phyloP scores from a whole-genome alignment of 2,888 invertebrate genomes.

The Dasysyrphus albostriatus region DNA sequence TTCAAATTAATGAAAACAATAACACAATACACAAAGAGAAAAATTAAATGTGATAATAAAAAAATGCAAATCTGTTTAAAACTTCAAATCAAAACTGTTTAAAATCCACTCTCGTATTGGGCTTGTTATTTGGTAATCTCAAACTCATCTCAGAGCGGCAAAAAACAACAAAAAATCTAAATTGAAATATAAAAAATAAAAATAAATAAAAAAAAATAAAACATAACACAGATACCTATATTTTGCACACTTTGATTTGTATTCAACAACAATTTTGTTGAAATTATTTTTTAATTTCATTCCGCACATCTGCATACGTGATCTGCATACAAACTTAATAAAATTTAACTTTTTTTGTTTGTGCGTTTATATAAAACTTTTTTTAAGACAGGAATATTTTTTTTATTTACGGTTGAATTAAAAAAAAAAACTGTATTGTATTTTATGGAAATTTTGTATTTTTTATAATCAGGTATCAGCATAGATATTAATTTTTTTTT shows the following conservation, averaged over 20 bases:
- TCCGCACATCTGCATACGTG: slow-evolving; percentile 47
- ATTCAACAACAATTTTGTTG: slow-evolving; percentile 31
- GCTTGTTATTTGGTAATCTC: slow-evolving; percentile 6
- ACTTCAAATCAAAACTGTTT: not conserved
- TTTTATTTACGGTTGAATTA: slow-evolving; percentile 13
- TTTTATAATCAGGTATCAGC: not conserved
- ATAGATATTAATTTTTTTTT: slow-evolving; percentile 14
- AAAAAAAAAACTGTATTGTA: not conserved
- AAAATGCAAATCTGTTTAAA: slow-evolving; percentile 11
- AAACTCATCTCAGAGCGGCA: not conserved
- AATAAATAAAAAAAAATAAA: slow-evolving; percentile 7
- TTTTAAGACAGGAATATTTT: not conserved
- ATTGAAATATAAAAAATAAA: not conserved
- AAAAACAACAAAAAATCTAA: not conserved
- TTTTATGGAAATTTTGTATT: slow-evolving; percentile 28
- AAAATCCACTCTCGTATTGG: slow-evolving; percentile 23
- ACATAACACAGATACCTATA: slow-evolving; percentile 28
- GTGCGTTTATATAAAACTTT: slow-evolving; percentile 5
- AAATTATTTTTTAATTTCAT: slow-evolving; percentile 58
- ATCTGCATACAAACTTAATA: slow-evolving; percentile 28
- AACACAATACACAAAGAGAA: too few species aligned
- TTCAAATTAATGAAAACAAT: too few species aligned
- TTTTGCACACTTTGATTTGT: slow-evolving; percentile 17
- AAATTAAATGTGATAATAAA: too few species aligned
- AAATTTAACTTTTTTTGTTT: slow-evolving; percentile 1